Evolutionary conservation across 2,797 vertebrate species (phyloP).

Genomic region (Uromys caudimaculatus): DNA sequence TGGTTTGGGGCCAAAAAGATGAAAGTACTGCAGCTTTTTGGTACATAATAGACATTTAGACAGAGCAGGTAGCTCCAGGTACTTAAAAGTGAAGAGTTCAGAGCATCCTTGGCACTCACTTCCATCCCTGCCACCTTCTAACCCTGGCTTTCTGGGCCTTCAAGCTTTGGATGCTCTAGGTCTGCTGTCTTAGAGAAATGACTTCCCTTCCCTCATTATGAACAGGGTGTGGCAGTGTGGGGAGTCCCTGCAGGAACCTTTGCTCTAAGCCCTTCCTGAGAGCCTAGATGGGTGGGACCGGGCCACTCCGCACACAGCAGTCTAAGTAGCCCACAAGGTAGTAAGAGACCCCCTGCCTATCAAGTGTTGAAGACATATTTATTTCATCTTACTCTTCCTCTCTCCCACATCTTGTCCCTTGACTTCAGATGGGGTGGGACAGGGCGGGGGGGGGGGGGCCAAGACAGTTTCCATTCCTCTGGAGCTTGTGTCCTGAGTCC

Average conservation of each 20-base stretch:
- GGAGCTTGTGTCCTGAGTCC: neutral
- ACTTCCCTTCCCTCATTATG: neutral
- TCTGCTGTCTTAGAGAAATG: neutral
- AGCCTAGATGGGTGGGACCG: neutral
- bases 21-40: neutral
- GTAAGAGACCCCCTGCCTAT: neutral
- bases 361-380: neutral
- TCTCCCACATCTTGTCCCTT: slow-evolving; percentile 60
- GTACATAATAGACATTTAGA: neutral
- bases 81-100: neutral
- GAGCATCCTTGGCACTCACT: neutral
- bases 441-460: slow-evolving; percentile 72
- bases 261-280: neutral
- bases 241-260: neutral
- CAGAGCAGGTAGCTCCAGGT: neutral
- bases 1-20: neutral
- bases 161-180: neutral
- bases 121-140: neutral
- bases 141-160: neutral
- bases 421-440: slow-evolving; percentile 35
- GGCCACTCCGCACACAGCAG: neutral
- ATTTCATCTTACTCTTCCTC: neutral
- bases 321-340: neutral
- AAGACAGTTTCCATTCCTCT: slow-evolving; percentile 76
- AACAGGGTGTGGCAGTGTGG: rapidly evolving